Evolutionary conservation across 2,888 invertebrate species (phyloP).

Genomic region (Lithophane ornitopus): DNA sequence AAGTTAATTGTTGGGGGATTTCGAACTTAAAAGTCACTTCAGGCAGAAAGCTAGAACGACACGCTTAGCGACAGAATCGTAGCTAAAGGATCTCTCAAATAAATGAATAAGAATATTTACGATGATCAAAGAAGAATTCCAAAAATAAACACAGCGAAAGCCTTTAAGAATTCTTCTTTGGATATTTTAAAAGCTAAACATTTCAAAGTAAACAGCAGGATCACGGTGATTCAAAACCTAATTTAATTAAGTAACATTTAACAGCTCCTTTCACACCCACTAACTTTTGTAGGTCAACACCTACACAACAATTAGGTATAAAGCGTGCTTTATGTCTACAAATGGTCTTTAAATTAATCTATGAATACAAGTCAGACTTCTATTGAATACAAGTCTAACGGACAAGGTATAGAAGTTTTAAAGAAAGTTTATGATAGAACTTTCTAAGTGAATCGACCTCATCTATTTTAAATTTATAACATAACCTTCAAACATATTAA

Average conservation of each 20-base stretch:
- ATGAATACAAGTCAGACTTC: background rate
- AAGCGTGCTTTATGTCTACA: background rate
- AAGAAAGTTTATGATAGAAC: background rate
- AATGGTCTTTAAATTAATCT: background rate
- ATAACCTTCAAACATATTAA: too few relatives aligned
- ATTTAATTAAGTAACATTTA: background rate
- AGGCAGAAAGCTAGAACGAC: background rate
- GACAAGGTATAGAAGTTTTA: too few relatives aligned
- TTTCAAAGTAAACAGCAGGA: background rate
- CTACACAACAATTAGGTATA: constrained; percentile 1
- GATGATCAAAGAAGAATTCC: background rate
- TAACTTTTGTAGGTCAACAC: background rate
- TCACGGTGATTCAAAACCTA: background rate
- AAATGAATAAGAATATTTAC: background rate
- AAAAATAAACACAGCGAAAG: background rate
- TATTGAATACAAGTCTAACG: background rate
- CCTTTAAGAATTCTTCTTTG: background rate
- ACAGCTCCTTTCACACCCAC: background rate
- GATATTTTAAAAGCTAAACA: background rate
- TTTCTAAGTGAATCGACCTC: background rate
- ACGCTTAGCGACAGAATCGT: background rate
- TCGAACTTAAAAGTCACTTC: background rate
- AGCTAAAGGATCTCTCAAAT: background rate
- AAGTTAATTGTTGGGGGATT: background rate
- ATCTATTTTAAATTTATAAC: background rate